These are phyloP conservation scores for Ianthella basta DNA, from an alignment of 37 sponge, comb jelly and placozoan species.

Conservation along the genomic window DNA sequence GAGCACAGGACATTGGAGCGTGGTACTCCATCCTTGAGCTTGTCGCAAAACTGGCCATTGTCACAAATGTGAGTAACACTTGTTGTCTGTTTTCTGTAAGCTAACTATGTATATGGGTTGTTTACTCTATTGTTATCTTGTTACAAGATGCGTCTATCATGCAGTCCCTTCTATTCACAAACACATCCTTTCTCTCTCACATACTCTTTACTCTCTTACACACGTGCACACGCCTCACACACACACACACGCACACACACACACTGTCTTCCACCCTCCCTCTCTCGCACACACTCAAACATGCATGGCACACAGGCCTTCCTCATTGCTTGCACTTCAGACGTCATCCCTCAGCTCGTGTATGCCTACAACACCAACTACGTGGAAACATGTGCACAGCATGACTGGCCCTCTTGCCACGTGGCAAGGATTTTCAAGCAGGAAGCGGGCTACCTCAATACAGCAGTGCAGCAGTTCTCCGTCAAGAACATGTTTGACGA, in stretches of 20 bases:
- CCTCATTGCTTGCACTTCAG: constrained; percentile 73
- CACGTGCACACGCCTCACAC: too few species aligned
- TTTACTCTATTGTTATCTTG: too few species aligned
- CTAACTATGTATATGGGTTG: too few species aligned
- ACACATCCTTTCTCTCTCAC: too few species aligned
- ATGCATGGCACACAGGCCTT: constrained; percentile 73
- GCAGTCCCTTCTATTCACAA: too few species aligned
- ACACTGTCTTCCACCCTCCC: too few species aligned
- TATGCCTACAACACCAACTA: not conserved
- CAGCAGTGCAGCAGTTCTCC: not conserved
- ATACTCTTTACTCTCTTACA: too few species aligned
- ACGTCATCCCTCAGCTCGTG: constrained; percentile 54
- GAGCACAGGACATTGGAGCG: constrained; percentile 89
- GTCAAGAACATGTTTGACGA: constrained; percentile 17
- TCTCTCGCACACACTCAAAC: constrained; percentile 45
- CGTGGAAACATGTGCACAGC: not conserved
- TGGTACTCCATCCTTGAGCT: constrained; percentile 83
- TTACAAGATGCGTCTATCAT: too few species aligned
- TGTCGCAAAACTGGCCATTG: constrained; percentile 73
- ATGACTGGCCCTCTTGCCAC: constrained; percentile 25
- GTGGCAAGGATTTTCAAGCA: not conserved
- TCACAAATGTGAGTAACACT: constrained; percentile 73
- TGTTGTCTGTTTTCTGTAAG: too few species aligned
- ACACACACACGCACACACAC: too few species aligned
- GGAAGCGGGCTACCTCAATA: not conserved